A percentile compares a stretch with the other conserved stretches of the same genome.
Conservation (phyloP, 2,797 vertebrate species). For the Morus bassanus region DNA sequence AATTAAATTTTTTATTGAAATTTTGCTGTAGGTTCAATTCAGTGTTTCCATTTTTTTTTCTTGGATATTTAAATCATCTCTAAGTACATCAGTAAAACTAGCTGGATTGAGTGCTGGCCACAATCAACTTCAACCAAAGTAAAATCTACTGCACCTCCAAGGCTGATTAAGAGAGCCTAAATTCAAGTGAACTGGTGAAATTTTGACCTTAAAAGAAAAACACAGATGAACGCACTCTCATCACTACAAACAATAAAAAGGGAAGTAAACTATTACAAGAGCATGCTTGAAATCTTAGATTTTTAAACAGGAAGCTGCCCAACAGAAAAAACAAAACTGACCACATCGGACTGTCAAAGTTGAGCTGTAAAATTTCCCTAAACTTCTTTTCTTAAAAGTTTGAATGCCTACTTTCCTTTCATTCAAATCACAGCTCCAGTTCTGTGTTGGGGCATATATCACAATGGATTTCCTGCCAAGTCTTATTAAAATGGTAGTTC, state of each 20-base stretch:
- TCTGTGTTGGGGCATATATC: background rate
- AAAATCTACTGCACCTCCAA: background rate
- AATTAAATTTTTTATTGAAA: background rate
- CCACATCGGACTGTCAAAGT: background rate
- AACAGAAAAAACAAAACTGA: background rate
- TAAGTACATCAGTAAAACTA: background rate
- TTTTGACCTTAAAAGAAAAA: background rate
- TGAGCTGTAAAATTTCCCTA: background rate
- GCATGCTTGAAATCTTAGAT: background rate
- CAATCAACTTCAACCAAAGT: background rate
- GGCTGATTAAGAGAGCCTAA: background rate
- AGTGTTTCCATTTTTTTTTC: background rate
- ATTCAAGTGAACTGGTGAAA: background rate
- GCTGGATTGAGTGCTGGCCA: background rate
- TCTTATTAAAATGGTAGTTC: slow-evolving; percentile 45
- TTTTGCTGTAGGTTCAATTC: background rate
- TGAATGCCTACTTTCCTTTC: background rate
- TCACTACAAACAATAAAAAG: slow-evolving; percentile 3
- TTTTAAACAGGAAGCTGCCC: slow-evolving; percentile 40
- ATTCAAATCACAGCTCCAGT: background rate
- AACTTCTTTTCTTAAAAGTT: background rate
- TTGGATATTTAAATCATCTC: background rate
- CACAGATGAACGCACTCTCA: background rate
- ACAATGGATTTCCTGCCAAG: slow-evolving; percentile 41
- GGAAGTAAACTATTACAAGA: background rate